Percentiles rank a stretch among this genome's conserved stretches.
These are phyloP conservation scores for Sialis fuliginosa DNA, from an alignment of 2,888 invertebrate species.

Conservation along the genomic window DNA sequence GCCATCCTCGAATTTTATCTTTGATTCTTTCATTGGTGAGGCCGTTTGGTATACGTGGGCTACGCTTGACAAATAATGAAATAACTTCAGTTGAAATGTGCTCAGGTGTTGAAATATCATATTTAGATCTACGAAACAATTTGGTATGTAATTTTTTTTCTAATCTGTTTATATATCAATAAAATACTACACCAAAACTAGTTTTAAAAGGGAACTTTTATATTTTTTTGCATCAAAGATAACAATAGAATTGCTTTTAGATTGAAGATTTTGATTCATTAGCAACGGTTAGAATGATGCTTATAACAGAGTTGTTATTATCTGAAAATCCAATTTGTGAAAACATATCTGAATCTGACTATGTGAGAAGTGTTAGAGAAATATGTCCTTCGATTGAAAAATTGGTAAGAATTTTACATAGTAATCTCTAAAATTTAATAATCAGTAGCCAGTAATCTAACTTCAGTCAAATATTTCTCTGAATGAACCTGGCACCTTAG, in stretches of 20 bases:
- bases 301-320: slow-evolving; percentile 27
- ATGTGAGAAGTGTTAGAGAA: slow-evolving; percentile 33
- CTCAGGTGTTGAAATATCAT: slow-evolving; percentile 8
- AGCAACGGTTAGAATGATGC: slow-evolving; percentile 14
- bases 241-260: slow-evolving; percentile 13
- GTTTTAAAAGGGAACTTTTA: not conserved
- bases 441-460: not conserved
- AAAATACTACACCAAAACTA: not conserved
- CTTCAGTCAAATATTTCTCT: not conserved
- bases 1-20: slow-evolving; percentile 27
- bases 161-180: not conserved
- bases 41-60: slow-evolving; percentile 14
- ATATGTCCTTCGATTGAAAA: slow-evolving; percentile 32
- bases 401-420: slow-evolving; percentile 26
- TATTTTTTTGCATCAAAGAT: not conserved
- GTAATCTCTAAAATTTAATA: not conserved
- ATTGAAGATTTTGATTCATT: slow-evolving; percentile 14
- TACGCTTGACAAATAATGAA: slow-evolving; percentile 20
- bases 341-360: slow-evolving; percentile 38
- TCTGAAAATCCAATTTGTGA: slow-evolving; percentile 57
- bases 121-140: slow-evolving; percentile 18
- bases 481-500: not conserved
- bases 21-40: slow-evolving; percentile 24
- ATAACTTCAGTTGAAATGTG: slow-evolving; percentile 19
- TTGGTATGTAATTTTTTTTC: slow-evolving; percentile 12